phyloP scores from a whole-genome alignment of 2,113 vertebrate genomes.

The Ochotona curzoniae region DNA sequence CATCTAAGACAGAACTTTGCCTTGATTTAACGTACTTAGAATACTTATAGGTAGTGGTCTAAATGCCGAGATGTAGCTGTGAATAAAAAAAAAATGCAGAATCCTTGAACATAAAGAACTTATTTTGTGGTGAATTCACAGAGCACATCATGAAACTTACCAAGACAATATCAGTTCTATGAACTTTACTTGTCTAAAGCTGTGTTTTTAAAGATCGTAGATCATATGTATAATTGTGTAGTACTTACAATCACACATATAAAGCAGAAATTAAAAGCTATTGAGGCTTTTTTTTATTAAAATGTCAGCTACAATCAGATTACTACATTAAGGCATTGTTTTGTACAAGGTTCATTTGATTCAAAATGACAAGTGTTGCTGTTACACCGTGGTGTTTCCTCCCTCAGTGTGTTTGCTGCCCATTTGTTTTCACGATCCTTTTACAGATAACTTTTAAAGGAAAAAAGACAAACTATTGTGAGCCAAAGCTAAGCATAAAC shows the following conservation, averaged over 20 bases:
- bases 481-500: constrained; percentile 59
- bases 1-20: neutral
- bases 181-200: neutral
- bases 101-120: neutral
- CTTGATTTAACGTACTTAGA: neutral
- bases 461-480: neutral
- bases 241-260: neutral
- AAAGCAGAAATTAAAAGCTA: neutral
- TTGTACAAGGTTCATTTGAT: neutral
- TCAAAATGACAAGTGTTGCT: no score
- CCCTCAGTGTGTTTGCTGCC: neutral
- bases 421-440: constrained; percentile 53
- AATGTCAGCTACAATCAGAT: neutral
- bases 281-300: neutral
- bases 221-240: neutral
- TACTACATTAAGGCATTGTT: neutral
- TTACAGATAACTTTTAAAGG: constrained; percentile 31
- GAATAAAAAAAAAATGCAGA: neutral
- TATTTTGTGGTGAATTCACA: neutral
- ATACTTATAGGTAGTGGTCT: neutral
- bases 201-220: neutral
- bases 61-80: neutral
- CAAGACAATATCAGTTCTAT: neutral
- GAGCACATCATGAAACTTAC: neutral
- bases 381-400: neutral